A percentile compares a stretch with the other conserved stretches of the same genome.
These are phyloP conservation scores for Pogonomyrmex californicus DNA, from an alignment of 1,140 invertebrate species.

Conservation along the genomic window DNA sequence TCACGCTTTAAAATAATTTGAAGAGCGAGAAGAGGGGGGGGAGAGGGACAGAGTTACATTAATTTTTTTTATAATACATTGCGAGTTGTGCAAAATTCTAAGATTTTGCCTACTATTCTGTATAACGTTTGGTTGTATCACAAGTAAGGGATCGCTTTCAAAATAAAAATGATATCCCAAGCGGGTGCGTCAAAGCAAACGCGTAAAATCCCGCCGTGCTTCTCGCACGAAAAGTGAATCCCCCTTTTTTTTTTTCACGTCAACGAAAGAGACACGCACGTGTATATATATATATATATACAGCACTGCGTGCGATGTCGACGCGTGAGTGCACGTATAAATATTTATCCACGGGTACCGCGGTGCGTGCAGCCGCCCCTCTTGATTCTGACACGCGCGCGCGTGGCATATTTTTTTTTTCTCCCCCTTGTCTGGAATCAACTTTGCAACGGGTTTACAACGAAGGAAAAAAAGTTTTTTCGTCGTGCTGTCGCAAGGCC, in stretches of 20 bases:
- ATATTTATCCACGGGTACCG: conserved; percentile 65
- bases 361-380: conserved; percentile 51
- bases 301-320: conserved; percentile 44
- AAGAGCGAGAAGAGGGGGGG: no score
- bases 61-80: neutral
- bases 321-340: conserved; percentile 67
- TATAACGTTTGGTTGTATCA: conserved; percentile 6
- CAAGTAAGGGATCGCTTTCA: neutral
- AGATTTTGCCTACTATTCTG: neutral
- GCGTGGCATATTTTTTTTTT: conserved; percentile 48
- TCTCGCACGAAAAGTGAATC: conserved; percentile 46
- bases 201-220: conserved; percentile 38
- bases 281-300: neutral
- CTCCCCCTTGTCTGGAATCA: conserved; percentile 33
- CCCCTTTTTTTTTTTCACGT: conserved; percentile 24
- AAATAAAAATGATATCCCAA: neutral
- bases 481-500: neutral
- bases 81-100: neutral
- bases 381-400: conserved; percentile 27
- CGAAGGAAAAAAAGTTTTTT: conserved; percentile 53
- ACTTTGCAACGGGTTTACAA: conserved; percentile 52
- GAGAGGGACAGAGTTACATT: neutral
- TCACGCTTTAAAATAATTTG: neutral
- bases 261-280: conserved; percentile 12
- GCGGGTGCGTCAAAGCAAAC: neutral